Evolutionary conservation across 2,797 vertebrate species (phyloP).

Genomic region (Avahi laniger): DNA sequence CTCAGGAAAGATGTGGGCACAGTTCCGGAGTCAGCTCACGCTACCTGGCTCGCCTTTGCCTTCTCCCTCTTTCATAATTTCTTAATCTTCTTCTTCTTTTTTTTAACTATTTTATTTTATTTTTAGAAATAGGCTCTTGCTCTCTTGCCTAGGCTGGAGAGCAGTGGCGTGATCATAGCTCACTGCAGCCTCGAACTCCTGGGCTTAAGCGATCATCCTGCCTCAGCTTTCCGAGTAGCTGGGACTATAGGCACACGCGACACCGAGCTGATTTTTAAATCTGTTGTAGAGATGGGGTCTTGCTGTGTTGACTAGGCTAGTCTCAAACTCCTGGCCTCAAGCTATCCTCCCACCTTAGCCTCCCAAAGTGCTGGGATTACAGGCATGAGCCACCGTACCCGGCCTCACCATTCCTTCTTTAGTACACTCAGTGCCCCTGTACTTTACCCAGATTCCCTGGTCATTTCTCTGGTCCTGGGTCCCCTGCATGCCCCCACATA

Average conservation of each 20-base stretch:
- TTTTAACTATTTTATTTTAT: background rate
- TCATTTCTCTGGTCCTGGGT: background rate
- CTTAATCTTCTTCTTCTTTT: background rate
- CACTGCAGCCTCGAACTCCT: background rate
- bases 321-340: background rate
- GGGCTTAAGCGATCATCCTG: background rate
- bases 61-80: background rate
- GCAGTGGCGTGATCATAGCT: background rate
- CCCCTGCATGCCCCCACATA: background rate
- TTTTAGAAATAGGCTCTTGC: background rate
- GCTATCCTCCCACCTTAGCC: background rate
- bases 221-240: background rate
- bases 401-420: background rate
- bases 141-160: background rate
- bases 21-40: conserved; percentile 17
- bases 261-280: background rate
- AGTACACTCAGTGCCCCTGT: background rate
- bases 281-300: background rate
- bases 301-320: background rate
- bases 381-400: background rate
- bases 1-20: conserved; percentile 68
- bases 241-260: background rate
- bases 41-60: conserved; percentile 2
- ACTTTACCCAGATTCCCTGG: background rate
- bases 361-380: background rate